Base-by-base conservation (phyloP, 2,797 vertebrate species). In the Ctenochaetus hawaiiensis region DNA sequence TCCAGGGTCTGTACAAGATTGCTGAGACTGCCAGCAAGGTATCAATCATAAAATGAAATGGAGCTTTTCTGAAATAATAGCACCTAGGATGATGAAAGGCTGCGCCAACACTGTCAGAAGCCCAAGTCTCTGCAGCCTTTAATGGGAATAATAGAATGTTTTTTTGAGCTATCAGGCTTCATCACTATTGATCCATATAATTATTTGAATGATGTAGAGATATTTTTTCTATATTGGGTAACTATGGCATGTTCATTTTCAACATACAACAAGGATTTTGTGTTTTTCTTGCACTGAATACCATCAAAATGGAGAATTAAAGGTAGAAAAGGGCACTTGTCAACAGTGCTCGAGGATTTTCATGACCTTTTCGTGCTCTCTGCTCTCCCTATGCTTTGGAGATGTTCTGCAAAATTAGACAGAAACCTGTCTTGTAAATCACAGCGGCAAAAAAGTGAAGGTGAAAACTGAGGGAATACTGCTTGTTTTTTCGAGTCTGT, bases 71-170 rank as follows among this genome's bases (percentile, higher is more conserved):
- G 82, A 90, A 87, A 90, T 93, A 92, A 93, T 88, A 80, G 85
- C 81, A 91, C 84, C 82, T 80, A 71, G 72, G 80, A 91, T 89
- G 91, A 93, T 92, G 89, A 92, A 92, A 92, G 91, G 84, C 91
- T 83, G 80, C 39, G 6, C 62, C 73, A 73, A 67, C 60, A 44
- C 76, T 59, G 61, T 81, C 80, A 81, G 80, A 71, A 80, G 73
- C 76, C 66, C 72, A 68, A 75, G 81, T 84, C 83, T 88, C 77
- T 76, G 71, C 74, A 79, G 64, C 77, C 75, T 77, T 80, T 88
- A 81, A 90, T 82, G 83, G 73, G 90, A 89, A 89, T 84, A 82
- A 85, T 79, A 81, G 66, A 68, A 77, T 79, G 34, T 57, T 68
- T 57, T 68, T 67, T 83, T 73, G 53, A 69, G 58, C 67, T 68